phyloP scores from a whole-genome alignment of 35 echinoderm and acorn worm species.

The Ophioderma brevispina region DNA sequence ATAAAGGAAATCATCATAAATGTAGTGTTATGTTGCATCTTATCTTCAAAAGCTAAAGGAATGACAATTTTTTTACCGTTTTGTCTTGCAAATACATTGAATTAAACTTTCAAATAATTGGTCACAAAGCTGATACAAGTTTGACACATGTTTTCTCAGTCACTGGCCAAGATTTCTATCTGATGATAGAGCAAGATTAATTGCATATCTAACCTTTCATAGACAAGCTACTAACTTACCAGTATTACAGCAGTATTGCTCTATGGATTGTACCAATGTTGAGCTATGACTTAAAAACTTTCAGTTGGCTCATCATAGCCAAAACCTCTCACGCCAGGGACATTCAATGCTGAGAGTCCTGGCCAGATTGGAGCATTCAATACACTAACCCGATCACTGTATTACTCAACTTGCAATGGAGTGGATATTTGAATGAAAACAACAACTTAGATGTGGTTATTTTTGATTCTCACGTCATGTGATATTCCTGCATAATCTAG shows the following conservation, averaged over 20 bases:
- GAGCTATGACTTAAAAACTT: background rate
- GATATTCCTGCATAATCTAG: background rate
- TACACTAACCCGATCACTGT: background rate
- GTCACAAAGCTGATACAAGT: too few relatives aligned
- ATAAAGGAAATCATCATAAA: too few relatives aligned
- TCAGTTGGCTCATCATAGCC: background rate
- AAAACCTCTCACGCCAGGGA: background rate
- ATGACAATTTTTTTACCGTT: too few relatives aligned
- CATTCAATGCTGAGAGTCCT: background rate
- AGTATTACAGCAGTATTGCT: background rate
- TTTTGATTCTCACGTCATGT: background rate
- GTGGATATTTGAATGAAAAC: background rate
- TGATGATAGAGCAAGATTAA: too few relatives aligned
- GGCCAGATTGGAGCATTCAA: background rate
- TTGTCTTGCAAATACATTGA: too few relatives aligned
- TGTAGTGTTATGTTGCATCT: too few relatives aligned
- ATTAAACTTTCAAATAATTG: too few relatives aligned
- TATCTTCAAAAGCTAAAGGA: too few relatives aligned
- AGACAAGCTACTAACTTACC: background rate
- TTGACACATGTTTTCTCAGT: too few relatives aligned
- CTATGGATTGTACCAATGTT: background rate
- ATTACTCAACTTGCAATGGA: background rate
- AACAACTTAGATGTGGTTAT: background rate
- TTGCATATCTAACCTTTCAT: too few relatives aligned
- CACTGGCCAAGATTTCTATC: too few relatives aligned